A percentile compares a stretch with the other conserved stretches of the same genome.
These are phyloP conservation scores for Dysidea cf. avara DNA, from an alignment of 37 sponge, comb jelly and placozoan genomes.

Conservation along the genomic window DNA sequence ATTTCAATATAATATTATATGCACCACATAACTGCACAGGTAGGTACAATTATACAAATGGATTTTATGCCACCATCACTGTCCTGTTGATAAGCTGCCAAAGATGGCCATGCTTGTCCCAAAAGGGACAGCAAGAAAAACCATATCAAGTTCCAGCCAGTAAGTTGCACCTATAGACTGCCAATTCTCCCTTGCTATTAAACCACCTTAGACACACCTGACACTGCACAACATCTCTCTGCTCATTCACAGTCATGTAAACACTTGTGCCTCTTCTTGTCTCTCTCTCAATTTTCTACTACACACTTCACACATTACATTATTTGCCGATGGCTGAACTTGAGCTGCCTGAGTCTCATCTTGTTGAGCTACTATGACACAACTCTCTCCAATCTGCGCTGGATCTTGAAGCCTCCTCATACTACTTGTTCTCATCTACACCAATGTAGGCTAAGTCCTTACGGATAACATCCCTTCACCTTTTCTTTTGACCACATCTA, in stretches of 20 bases:
- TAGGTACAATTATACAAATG: too few relatives aligned
- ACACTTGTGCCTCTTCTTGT: slow-evolving; percentile 30
- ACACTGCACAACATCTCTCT: slow-evolving; percentile 19
- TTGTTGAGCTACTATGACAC: background rate
- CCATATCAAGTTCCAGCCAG: too few relatives aligned
- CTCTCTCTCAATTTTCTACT: slow-evolving; percentile 2
- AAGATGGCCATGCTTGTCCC: too few relatives aligned
- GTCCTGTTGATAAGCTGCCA: too few relatives aligned
- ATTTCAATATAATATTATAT: too few relatives aligned
- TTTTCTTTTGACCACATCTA: slow-evolving; percentile 15
- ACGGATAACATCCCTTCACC: slow-evolving; percentile 14
- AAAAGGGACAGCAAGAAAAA: too few relatives aligned
- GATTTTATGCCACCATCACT: too few relatives aligned
- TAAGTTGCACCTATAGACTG: too few relatives aligned
- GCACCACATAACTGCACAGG: too few relatives aligned
- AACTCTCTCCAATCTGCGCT: background rate
- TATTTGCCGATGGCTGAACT: background rate
- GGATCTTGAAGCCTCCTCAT: slow-evolving; percentile 11
- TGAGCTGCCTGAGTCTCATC: too few relatives aligned
- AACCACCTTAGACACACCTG: slow-evolving; percentile 14
- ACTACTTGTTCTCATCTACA: slow-evolving; percentile 20
- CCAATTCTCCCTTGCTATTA: background rate
- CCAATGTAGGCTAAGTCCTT: slow-evolving; percentile 1
- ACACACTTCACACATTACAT: slow-evolving; percentile 12
- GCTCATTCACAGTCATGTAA: slow-evolving; percentile 12